Conservation (phyloP, 2,888 invertebrate genomes). For the Onthophagus sagittarius region DNA sequence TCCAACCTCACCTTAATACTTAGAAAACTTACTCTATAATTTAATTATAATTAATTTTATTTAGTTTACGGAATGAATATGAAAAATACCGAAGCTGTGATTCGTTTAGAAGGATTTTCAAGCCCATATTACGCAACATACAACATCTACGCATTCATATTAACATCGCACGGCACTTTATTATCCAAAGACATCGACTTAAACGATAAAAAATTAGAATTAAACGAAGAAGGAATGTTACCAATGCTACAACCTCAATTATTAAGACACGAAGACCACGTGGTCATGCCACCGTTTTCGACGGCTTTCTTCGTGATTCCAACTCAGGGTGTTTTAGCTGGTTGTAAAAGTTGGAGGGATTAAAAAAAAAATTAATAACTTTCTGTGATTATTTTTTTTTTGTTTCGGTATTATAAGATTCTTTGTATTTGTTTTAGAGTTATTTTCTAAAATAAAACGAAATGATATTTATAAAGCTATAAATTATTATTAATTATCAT, state of each 20-base stretch:
- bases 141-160: slow-evolving; percentile 49
- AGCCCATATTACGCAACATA: slow-evolving; percentile 17
- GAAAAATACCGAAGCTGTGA: slow-evolving; percentile 48
- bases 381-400: background rate
- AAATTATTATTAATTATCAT: background rate
- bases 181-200: slow-evolving; percentile 48
- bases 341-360: background rate
- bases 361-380: background rate
- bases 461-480: background rate
- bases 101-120: slow-evolving; percentile 51
- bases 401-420: background rate
- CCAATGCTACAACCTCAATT: slow-evolving; percentile 54
- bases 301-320: slow-evolving; percentile 52
- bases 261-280: slow-evolving; percentile 48
- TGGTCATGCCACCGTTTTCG: slow-evolving; percentile 60
- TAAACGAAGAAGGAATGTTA: slow-evolving; percentile 49
- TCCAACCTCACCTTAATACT: too few relatives aligned
- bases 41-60: slow-evolving; percentile 27
- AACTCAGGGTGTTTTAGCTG: slow-evolving; percentile 13
- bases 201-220: slow-evolving; percentile 57
- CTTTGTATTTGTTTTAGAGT: background rate
- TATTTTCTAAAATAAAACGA: background rate
- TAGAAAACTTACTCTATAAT: too few relatives aligned
- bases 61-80: slow-evolving; percentile 60
- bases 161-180: slow-evolving; percentile 45